These are phyloP conservation scores for Scolopax mira DNA, from an alignment of 2,113 vertebrate species.

Conservation along the genomic window DNA sequence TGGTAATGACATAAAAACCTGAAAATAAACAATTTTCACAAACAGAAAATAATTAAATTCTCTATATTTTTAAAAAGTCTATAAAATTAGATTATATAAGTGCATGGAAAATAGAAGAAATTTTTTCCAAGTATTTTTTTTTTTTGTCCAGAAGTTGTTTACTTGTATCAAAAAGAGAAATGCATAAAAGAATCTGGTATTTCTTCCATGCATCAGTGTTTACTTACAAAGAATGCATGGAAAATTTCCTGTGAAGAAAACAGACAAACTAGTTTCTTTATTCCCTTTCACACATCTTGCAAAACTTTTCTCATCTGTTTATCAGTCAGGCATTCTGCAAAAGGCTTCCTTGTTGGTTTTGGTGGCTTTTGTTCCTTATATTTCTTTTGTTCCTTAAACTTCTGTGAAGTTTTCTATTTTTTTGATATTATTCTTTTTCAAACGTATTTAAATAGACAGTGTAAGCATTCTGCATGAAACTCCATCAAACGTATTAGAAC, in stretches of 20 bases:
- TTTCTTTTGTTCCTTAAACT: neutral
- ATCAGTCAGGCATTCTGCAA: neutral
- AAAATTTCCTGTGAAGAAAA: neutral
- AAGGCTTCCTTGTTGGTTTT: neutral
- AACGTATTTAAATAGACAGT: neutral
- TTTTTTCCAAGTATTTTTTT: neutral
- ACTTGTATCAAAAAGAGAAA: neutral
- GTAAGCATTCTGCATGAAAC: neutral
- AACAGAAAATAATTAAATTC: neutral
- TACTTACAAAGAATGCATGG: neutral
- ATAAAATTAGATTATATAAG: neutral
- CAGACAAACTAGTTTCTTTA: neutral
- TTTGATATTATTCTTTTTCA: neutral
- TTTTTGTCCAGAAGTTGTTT: neutral
- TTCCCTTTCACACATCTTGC: neutral
- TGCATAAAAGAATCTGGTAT: neutral
- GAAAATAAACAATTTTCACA: neutral
- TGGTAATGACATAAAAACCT: neutral
- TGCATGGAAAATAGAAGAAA: neutral
- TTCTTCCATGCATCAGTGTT: neutral
- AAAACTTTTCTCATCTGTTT: neutral
- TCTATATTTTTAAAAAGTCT: neutral
- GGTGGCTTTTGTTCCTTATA: neutral
- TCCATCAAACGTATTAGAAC: neutral
- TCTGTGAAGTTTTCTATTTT: neutral